phyloP scores from a whole-genome alignment of 1,140 invertebrate genomes.

The Cydia amplana region DNA sequence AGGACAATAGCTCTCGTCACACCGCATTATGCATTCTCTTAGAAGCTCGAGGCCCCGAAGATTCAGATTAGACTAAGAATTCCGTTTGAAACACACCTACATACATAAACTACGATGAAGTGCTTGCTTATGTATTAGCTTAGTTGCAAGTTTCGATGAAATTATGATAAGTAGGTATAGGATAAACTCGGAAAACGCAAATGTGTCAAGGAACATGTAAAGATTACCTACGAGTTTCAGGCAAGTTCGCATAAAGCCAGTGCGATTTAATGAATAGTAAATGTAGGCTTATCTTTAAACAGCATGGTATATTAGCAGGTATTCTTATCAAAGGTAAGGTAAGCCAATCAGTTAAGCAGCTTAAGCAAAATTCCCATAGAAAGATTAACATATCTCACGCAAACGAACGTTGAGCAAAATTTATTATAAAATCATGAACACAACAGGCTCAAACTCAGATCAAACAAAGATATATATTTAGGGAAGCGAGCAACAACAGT shows the following conservation, averaged over 20 bases:
- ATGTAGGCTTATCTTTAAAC: constrained; percentile 1
- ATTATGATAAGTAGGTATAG: constrained; percentile 39
- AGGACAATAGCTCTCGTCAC: constrained; percentile 26
- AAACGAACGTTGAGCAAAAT: neutral
- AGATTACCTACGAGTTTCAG: neutral
- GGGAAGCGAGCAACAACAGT: constrained; percentile 22
- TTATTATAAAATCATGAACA: neutral
- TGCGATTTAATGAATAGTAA: neutral
- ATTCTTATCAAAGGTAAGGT: neutral
- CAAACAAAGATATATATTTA: constrained; percentile 7
- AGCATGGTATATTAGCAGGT: neutral
- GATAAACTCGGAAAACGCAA: constrained; percentile 26
- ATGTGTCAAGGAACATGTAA: neutral
- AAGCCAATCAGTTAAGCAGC: constrained; percentile 1
- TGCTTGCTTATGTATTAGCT: constrained; percentile 27
- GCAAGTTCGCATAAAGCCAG: neutral
- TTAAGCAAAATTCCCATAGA: neutral
- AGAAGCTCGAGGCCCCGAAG: constrained; percentile 35
- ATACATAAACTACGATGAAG: constrained; percentile 14
- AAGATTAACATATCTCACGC: constrained; percentile 2
- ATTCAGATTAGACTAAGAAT: constrained; percentile 40
- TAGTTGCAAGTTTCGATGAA: constrained; percentile 37
- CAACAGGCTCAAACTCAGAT: neutral
- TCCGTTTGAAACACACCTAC: constrained; percentile 29
- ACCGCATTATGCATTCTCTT: constrained; percentile 39